These are phyloP conservation scores for Laticauda laticaudata DNA, from an alignment of 2,113 vertebrate species.

Conservation along the genomic window DNA sequence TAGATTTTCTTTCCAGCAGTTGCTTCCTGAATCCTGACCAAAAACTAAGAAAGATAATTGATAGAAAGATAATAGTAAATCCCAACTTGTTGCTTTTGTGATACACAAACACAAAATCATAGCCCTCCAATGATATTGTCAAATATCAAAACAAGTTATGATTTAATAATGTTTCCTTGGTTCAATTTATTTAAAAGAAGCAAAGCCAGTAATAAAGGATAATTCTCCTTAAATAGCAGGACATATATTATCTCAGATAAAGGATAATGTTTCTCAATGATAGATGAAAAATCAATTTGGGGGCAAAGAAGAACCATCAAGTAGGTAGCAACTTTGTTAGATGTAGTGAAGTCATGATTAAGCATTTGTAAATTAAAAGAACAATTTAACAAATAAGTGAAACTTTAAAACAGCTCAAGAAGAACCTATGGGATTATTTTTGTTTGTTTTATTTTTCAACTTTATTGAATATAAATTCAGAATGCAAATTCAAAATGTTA, in stretches of 20 bases:
- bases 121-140: neutral
- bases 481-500: neutral
- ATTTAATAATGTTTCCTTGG: slow-evolving; percentile 30
- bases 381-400: neutral
- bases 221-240: slow-evolving; percentile 29
- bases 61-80: slow-evolving; percentile 16
- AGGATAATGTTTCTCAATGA: neutral
- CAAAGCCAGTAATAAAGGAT: slow-evolving; percentile 16
- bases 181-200: slow-evolving; percentile 29
- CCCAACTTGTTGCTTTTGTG: slow-evolving; percentile 3
- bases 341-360: slow-evolving; percentile 15
- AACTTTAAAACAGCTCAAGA: neutral
- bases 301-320: neutral
- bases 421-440: neutral
- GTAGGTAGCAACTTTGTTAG: too few relatives aligned
- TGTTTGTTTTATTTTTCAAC: neutral
- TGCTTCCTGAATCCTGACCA: neutral
- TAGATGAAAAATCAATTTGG: neutral
- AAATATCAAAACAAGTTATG: slow-evolving; percentile 2
- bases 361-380: slow-evolving; percentile 31
- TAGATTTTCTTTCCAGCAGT: slow-evolving; percentile 2
- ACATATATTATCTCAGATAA: neutral
- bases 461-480: neutral
- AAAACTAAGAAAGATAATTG: neutral
- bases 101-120: neutral